Base-by-base conservation (phyloP, 1,140 invertebrate species). In the Hetaerina americana region DNA sequence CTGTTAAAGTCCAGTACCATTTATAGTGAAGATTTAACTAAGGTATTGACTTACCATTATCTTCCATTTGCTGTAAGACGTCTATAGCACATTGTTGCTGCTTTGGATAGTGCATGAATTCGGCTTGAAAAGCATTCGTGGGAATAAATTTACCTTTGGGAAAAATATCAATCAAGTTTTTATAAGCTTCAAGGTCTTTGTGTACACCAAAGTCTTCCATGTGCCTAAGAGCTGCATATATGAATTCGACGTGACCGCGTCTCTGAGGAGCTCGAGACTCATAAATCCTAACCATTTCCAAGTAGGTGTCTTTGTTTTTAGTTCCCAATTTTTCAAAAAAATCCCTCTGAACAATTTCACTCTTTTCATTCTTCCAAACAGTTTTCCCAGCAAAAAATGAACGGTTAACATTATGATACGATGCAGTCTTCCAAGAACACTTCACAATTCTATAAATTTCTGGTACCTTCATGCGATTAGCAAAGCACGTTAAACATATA, bases 31-130 rank as follows among this genome's bases (percentile, higher is more conserved):
- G n/a, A n/a, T n/a, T n/a, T n/a, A n/a, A 22, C 1, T 8, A n/a
- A n/a, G n/a, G n/a, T 70, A 22, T 3, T n/a, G 27, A 71, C 74
- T 78, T 83, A 91, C 90, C 88, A 85, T 95, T 90, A 72, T 89
- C 82, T 84, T 97, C 95, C 93, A 98, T 98, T 83, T 94, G 87
- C 75, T 91, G 87, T 12, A 98, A 80, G 66, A 99, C 75, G 78
- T 94, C 90, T 8, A 97, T 87, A 25, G 89, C 90, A 81, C 93
- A 95, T 70, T 94, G 87, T 78, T 99, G 97, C 76, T 99, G 96
- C 81, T 93, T 92, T 0, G 95, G 93, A 83, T 92, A 97, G 81
- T 97, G 93, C 85, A 90, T 88, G 75, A 96, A 92, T 79, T 96
- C 92, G 0, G 88, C 85, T 84, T 96, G 93, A 77, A 92, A 88